Percentiles rank a stretch among this genome's conserved stretches.
phyloP scores from a whole-genome alignment of 2,113 vertebrate species.

The Macquaria australasica region DNA sequence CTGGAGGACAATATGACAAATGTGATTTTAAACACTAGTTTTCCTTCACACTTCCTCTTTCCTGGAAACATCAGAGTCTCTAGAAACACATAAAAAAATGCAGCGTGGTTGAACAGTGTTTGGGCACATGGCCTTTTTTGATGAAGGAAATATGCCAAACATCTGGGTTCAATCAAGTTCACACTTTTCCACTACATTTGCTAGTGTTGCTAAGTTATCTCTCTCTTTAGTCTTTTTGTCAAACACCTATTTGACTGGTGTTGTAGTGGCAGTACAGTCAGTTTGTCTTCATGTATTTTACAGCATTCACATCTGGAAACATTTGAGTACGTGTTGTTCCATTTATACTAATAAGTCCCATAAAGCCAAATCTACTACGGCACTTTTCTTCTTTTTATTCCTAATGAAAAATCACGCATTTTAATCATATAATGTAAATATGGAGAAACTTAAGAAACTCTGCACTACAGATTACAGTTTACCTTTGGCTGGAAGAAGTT shows the following conservation, averaged over 20 bases:
- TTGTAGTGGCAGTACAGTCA: not conserved
- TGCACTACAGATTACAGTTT: slow-evolving; percentile 23
- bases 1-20: slow-evolving; percentile 56
- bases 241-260: slow-evolving; percentile 11
- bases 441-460: slow-evolving; percentile 7
- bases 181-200: not conserved
- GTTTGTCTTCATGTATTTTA: slow-evolving; percentile 8
- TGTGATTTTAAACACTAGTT: slow-evolving; percentile 26
- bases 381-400: not conserved
- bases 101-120: not conserved
- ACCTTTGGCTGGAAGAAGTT: slow-evolving; percentile 33
- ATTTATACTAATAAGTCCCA: slow-evolving; percentile 4
- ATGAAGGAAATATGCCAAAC: slow-evolving; percentile 34
- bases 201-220: not conserved
- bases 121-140: slow-evolving; percentile 17
- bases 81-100: slow-evolving; percentile 29
- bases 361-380: slow-evolving; percentile 1
- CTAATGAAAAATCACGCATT: slow-evolving; percentile 20
- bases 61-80: not conserved
- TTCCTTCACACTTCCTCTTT: slow-evolving; percentile 22
- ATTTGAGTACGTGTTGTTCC: not conserved
- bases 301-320: slow-evolving; percentile 30
- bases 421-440: slow-evolving; percentile 27
- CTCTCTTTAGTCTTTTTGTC: not conserved
- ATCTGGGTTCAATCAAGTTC: slow-evolving; percentile 41